Evolutionary conservation across 2,888 invertebrate species (phyloP).

Genomic region (Lasioglossum malachurum): DNA sequence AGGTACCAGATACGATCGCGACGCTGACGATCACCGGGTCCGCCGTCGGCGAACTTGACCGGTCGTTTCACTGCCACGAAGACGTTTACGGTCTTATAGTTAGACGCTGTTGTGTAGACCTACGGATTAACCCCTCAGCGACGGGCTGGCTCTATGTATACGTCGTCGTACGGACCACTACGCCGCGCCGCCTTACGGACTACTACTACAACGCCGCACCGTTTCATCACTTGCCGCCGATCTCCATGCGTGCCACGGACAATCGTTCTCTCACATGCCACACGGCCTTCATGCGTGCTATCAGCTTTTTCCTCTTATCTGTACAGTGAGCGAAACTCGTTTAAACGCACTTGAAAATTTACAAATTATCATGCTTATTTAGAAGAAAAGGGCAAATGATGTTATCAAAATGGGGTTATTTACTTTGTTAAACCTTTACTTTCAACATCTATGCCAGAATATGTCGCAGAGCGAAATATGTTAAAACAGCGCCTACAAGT

Average conservation of each 20-base stretch:
- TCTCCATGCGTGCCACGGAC: background rate
- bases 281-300: background rate
- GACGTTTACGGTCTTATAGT: conserved; percentile 43
- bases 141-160: background rate
- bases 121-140: background rate
- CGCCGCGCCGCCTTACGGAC: background rate
- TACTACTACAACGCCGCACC: background rate
- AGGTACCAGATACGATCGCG: conserved; percentile 58
- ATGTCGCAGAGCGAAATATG: too few relatives aligned
- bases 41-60: conserved; percentile 58
- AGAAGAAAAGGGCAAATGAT: too few relatives aligned
- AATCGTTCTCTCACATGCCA: conserved; percentile 2
- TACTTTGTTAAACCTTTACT: too few relatives aligned
- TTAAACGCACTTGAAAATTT: too few relatives aligned
- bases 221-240: conserved; percentile 1
- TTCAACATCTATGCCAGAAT: too few relatives aligned
- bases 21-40: conserved; percentile 61
- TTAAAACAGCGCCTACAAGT: too few relatives aligned
- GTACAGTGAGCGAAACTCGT: too few relatives aligned
- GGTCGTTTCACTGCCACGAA: conserved; percentile 40
- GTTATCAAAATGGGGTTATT: too few relatives aligned
- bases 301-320: background rate
- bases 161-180: background rate
- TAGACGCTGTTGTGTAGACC: background rate
- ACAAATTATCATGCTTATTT: too few relatives aligned